Percentiles rank a stretch among this genome's conserved stretches.
These are phyloP conservation scores for Dicrostonyx torquatus DNA, from an alignment of 2,797 vertebrate genomes.

Conservation along the genomic window DNA sequence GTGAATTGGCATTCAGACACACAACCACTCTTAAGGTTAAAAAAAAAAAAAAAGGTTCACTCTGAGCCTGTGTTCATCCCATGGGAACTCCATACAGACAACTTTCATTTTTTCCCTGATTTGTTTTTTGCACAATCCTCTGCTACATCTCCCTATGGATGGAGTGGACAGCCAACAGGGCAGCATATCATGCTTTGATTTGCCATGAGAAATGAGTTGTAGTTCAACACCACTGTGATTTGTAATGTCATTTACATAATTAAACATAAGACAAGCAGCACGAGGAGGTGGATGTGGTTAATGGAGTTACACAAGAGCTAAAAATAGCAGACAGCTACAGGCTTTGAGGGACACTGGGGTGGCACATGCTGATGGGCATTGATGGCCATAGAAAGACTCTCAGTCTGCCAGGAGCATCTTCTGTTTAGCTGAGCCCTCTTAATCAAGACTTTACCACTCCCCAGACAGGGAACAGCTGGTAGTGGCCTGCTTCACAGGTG, in stretches of 20 bases:
- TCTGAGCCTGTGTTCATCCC: neutral
- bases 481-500: conserved; percentile 32
- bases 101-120: neutral
- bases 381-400: conserved; percentile 3
- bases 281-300: conserved; percentile 47
- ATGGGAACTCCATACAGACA: neutral
- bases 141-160: neutral
- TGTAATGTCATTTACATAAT: conserved; percentile 75
- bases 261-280: conserved; percentile 67
- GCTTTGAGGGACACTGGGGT: neutral
- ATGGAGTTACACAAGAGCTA: conserved; percentile 60
- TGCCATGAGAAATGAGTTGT: conserved; percentile 63
- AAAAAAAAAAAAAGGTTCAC: neutral
- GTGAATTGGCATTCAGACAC: conserved; percentile 76
- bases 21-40: neutral
- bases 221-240: conserved; percentile 72
- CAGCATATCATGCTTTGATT: conserved; percentile 62
- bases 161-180: conserved; percentile 21
- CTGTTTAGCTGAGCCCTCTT: conserved; percentile 48
- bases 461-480: conserved; percentile 46
- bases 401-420: neutral
- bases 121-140: neutral
- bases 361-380: conserved; percentile 44
- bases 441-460: conserved; percentile 53
- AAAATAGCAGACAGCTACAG: conserved; percentile 61